Conservation (phyloP, 2,888 invertebrate genomes). For the Ochropleura plecta region DNA sequence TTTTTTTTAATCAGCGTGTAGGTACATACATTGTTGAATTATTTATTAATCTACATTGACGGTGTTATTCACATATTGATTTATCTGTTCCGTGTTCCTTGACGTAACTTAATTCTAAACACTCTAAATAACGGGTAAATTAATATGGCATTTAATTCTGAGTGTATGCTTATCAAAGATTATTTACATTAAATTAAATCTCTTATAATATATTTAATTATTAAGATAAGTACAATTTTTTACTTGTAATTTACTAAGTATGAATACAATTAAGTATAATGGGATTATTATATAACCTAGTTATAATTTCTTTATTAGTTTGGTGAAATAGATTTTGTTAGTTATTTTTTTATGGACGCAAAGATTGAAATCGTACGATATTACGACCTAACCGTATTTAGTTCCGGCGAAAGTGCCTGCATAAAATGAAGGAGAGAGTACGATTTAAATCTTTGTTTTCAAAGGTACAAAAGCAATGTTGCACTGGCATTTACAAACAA, state of each 20-base stretch:
- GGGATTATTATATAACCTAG: slow-evolving; percentile 43
- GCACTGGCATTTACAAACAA: not conserved
- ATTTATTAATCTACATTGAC: slow-evolving; percentile 45
- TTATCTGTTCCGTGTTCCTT: slow-evolving; percentile 32
- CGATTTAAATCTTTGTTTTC: not conserved
- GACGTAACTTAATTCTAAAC: slow-evolving; percentile 69
- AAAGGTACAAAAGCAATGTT: not conserved
- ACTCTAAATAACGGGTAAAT: slow-evolving; percentile 69
- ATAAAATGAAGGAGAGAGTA: not conserved
- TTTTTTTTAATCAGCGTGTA: slow-evolving; percentile 17
- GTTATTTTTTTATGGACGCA: slow-evolving; percentile 21
- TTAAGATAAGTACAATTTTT: slow-evolving; percentile 66
- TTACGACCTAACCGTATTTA: not conserved
- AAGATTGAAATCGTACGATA: not conserved
- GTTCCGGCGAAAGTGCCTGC: not conserved
- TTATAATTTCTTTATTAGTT: slow-evolving; percentile 47
- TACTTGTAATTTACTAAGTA: slow-evolving; percentile 65
- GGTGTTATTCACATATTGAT: slow-evolving; percentile 55
- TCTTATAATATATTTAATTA: slow-evolving; percentile 35
- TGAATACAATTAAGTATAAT: slow-evolving; percentile 42
- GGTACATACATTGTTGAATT: slow-evolving; percentile 9
- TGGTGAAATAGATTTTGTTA: slow-evolving; percentile 37
- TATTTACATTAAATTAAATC: slow-evolving; percentile 75
- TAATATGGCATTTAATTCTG: slow-evolving; percentile 88
- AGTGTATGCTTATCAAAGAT: slow-evolving; percentile 73